Evolutionary conservation across 1,140 invertebrate genomes (phyloP).

Genomic region (Conopomorpha cramerella): DNA sequence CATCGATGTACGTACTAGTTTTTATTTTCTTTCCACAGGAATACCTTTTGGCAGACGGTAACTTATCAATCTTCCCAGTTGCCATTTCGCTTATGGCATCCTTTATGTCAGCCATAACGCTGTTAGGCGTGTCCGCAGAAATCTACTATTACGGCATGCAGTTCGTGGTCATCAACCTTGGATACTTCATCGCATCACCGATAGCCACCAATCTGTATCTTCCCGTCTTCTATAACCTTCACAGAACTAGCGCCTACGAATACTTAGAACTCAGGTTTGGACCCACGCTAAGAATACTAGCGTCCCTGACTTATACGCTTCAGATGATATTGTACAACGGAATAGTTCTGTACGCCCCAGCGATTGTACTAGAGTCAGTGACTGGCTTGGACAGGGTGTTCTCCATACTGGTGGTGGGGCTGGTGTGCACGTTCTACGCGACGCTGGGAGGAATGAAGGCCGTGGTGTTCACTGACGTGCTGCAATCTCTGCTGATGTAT

Average conservation of each 20-base stretch:
- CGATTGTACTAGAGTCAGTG: constrained; percentile 86
- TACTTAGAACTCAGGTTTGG: constrained; percentile 87
- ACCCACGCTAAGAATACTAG: constrained; percentile 65
- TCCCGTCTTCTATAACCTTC: constrained; percentile 86
- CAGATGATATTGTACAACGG: constrained; percentile 92
- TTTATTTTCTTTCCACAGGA: no score
- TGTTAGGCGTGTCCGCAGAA: constrained; percentile 87
- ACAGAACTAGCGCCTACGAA: constrained; percentile 88
- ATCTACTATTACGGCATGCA: constrained; percentile 84
- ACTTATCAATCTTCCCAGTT: constrained; percentile 79
- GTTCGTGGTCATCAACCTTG: constrained; percentile 82
- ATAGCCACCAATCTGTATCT: constrained; percentile 81
- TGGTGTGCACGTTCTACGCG: constrained; percentile 93
- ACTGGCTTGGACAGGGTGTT: constrained; percentile 74
- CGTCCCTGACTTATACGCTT: constrained; percentile 77
- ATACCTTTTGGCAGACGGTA: constrained; percentile 79
- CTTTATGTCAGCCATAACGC: constrained; percentile 92
- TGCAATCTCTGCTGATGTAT: constrained; percentile 85
- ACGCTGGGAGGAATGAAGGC: constrained; percentile 94
- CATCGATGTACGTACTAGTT: no score
- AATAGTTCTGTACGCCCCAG: constrained; percentile 90
- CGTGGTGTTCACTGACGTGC: constrained; percentile 90
- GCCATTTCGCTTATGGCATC: constrained; percentile 89
- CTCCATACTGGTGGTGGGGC: constrained; percentile 82
- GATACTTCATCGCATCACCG: constrained; percentile 81